Evolutionary conservation across 1,140 invertebrate species (phyloP).

Genomic region (Parapsyche elsis): DNA sequence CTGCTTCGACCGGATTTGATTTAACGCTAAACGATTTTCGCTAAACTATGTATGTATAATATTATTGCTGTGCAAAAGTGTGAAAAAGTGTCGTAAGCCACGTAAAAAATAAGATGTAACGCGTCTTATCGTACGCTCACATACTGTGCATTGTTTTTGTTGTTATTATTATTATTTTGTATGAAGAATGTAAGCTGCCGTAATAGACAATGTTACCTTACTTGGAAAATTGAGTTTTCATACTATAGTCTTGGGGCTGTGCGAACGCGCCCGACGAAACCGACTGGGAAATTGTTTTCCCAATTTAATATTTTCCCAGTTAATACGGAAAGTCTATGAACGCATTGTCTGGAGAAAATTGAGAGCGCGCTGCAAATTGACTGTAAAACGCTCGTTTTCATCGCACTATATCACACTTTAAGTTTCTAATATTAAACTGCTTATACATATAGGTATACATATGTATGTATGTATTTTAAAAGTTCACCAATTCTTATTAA

Average conservation of each 20-base stretch:
- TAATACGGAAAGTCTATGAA: constrained; percentile 39
- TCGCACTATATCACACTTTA: neutral
- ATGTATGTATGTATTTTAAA: too few relatives aligned
- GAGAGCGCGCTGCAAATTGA: constrained; percentile 20
- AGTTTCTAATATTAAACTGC: neutral
- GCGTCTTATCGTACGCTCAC: constrained; percentile 2
- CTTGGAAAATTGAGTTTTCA: constrained; percentile 45
- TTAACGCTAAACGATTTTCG: neutral
- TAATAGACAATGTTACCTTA: constrained; percentile 35
- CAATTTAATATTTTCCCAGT: constrained; percentile 45
- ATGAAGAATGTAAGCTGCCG: constrained; percentile 36
- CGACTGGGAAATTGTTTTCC: constrained; percentile 42
- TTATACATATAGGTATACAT: neutral
- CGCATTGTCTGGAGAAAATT: constrained; percentile 38
- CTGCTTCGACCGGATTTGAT: neutral
- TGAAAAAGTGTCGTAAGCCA: neutral
- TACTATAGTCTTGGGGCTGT: constrained; percentile 34
- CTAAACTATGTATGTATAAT: neutral
- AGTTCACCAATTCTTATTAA: too few relatives aligned
- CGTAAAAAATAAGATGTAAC: neutral
- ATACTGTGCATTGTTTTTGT: neutral
- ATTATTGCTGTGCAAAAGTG: neutral
- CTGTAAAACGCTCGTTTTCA: neutral
- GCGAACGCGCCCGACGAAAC: constrained; percentile 15
- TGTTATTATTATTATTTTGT: neutral